phyloP scores from a whole-genome alignment of 2,113 vertebrate genomes.

The Siniperca knerii region DNA sequence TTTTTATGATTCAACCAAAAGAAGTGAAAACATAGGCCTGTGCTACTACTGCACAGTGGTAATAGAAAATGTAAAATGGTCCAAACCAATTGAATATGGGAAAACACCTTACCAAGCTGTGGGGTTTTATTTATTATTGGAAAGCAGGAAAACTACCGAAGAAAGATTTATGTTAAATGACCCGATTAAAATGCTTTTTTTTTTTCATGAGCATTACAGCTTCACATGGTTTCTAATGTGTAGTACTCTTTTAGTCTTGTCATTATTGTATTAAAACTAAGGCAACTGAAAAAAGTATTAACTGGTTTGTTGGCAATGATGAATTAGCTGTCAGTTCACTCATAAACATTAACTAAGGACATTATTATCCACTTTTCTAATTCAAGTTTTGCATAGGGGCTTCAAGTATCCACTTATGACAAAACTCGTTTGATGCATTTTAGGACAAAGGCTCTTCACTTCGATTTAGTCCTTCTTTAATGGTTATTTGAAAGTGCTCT shows the following conservation, averaged over 20 bases:
- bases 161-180: no score
- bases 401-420: neutral
- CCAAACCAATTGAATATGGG: no score
- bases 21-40: no score
- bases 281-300: neutral
- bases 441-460: neutral
- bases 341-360: neutral
- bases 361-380: slow-evolving; percentile 2
- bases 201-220: neutral
- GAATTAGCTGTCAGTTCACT: neutral
- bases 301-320: neutral
- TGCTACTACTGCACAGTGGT: no score
- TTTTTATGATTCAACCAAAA: no score
- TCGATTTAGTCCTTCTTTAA: neutral
- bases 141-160: no score
- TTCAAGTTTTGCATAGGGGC: neutral
- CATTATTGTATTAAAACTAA: no score
- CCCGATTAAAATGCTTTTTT: no score
- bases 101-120: no score
- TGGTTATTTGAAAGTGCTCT: neutral
- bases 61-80: no score
- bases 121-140: no score
- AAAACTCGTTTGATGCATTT: neutral
- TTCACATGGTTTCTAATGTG: neutral
- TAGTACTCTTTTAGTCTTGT: neutral